phyloP scores from a whole-genome alignment of 2,113 vertebrate species.

The Gyps fulvus region DNA sequence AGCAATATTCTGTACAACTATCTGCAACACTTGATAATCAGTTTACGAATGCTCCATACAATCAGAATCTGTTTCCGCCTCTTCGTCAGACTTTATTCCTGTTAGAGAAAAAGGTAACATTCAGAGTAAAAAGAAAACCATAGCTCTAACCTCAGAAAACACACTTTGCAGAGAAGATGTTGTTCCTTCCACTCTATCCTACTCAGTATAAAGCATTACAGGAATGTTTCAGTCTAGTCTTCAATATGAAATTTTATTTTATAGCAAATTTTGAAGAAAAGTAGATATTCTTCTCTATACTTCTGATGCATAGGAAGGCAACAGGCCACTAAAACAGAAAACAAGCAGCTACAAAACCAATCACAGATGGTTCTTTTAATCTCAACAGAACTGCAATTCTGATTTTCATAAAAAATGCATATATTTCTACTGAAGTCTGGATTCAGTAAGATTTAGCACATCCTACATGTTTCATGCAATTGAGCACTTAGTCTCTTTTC shows the following conservation, averaged over 20 bases:
- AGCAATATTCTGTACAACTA: not conserved
- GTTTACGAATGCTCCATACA: not conserved
- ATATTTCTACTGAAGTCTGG: not conserved
- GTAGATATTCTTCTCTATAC: not conserved
- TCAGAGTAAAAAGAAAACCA: not conserved
- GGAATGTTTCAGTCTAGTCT: not conserved
- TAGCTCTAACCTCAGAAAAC: not conserved
- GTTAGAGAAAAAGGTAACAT: not conserved
- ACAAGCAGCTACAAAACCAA: not conserved
- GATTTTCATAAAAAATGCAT: not conserved
- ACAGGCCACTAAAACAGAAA: not conserved
- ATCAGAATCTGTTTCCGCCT: not conserved
- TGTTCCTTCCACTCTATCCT: not conserved
- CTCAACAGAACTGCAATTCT: not conserved
- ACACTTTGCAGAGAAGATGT: not conserved
- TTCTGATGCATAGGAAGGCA: not conserved
- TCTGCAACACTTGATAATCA: not conserved
- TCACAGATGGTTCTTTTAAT: not conserved
- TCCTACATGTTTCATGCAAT: not conserved
- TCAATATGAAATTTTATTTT: not conserved
- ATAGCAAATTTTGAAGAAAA: not conserved
- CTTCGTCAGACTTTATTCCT: not conserved
- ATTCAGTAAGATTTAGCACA: not conserved
- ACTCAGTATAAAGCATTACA: not conserved
- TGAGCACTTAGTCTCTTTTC: not conserved